phyloP scores from a whole-genome alignment of 2,888 invertebrate genomes.

The Melanotus villosus region DNA sequence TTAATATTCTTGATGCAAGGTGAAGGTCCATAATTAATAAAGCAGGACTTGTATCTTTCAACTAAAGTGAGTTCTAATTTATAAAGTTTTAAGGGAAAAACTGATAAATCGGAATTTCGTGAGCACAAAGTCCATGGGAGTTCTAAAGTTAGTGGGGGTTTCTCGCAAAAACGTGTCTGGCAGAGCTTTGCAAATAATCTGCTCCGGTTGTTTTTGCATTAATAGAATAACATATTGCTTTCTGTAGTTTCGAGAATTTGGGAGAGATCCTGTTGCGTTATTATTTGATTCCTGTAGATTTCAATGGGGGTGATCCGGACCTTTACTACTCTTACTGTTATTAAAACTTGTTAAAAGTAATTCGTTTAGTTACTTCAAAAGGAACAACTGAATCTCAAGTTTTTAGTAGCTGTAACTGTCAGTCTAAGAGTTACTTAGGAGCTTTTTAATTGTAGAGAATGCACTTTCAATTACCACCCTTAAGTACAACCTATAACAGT shows the following conservation, averaged over 20 bases:
- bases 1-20: no score
- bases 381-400: no score
- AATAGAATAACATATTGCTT: not conserved
- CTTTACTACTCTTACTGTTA: no score
- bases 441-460: not conserved
- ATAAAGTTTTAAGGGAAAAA: not conserved
- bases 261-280: not conserved
- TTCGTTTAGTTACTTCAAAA: no score
- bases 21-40: no score
- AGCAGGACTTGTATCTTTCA: no score
- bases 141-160: not conserved
- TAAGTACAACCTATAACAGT: not conserved
- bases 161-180: not conserved
- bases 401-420: not conserved
- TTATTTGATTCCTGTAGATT: no score
- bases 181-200: not conserved
- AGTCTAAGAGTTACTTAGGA: not conserved
- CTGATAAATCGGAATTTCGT: not conserved
- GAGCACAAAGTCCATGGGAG: not conserved
- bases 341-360: no score
- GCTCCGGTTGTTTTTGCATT: conserved; percentile 1
- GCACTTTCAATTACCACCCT: conserved; percentile 6
- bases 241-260: not conserved
- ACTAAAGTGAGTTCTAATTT: not conserved
- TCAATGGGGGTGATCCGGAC: no score